A percentile compares a stretch with the other conserved stretches of the same genome.
These are phyloP conservation scores for Otis tarda DNA, from an alignment of 2,113 vertebrate genomes.

Conservation along the genomic window DNA sequence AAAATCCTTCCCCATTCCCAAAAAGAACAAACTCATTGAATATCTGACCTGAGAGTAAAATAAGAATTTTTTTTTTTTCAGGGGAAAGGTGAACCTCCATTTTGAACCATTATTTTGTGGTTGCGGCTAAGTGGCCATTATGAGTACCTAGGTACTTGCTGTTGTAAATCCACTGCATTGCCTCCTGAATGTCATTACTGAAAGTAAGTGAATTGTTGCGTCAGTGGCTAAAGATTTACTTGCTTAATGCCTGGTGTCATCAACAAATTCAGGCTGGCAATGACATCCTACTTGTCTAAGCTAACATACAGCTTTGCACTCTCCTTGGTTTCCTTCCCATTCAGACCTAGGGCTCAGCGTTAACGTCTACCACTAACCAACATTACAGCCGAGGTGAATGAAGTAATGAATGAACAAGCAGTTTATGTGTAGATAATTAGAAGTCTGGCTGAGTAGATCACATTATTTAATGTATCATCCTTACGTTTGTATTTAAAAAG, in stretches of 20 bases:
- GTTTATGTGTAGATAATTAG: neutral
- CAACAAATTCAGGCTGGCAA: conserved; percentile 39
- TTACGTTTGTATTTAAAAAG: neutral
- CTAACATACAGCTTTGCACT: neutral
- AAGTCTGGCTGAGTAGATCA: neutral
- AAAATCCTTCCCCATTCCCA: neutral
- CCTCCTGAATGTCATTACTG: neutral
- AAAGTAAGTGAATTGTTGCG: neutral
- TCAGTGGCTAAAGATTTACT: conserved; percentile 26
- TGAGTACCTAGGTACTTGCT: neutral
- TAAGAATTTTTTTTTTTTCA: neutral
- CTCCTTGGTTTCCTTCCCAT: conserved; percentile 4
- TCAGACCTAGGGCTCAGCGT: neutral
- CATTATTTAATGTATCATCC: neutral
- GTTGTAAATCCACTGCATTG: neutral
- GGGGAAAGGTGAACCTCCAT: neutral
- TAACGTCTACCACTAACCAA: neutral
- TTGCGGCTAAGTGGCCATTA: neutral
- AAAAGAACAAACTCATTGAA: neutral
- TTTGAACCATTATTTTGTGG: neutral
- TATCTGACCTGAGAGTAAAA: neutral
- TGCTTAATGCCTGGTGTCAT: conserved; percentile 17
- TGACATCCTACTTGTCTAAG: conserved; percentile 21
- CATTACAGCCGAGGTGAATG: neutral
- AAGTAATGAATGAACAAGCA: neutral